Conservation (phyloP, 2,113 vertebrate genomes). For the Benitochromis conjunctus region DNA sequence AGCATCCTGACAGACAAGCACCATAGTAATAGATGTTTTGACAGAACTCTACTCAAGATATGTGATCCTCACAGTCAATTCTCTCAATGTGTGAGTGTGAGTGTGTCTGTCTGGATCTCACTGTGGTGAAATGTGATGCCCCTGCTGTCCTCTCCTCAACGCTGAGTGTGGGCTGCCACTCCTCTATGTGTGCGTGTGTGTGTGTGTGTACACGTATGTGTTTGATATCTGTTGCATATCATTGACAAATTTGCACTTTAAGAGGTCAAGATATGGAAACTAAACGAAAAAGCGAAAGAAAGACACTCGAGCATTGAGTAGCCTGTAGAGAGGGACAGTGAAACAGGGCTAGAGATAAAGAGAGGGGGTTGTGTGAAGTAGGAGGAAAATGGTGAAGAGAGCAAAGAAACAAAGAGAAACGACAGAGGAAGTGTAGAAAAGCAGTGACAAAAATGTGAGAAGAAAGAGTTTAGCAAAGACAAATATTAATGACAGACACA, state of each 20-base stretch:
- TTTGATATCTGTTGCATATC: not conserved
- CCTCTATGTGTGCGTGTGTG: not conserved
- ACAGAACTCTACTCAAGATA: slow-evolving; percentile 39
- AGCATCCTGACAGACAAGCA: slow-evolving; percentile 4
- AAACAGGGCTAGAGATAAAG: not conserved
- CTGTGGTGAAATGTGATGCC: slow-evolving; percentile 47
- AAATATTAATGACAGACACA: not conserved
- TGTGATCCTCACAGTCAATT: slow-evolving; percentile 40
- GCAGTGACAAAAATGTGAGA: not conserved
- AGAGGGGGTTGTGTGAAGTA: not conserved
- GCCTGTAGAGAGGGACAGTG: not conserved
- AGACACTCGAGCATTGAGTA: not conserved
- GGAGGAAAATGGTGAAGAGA: not conserved
- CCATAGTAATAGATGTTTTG: slow-evolving; percentile 39
- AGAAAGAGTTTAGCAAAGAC: not conserved
- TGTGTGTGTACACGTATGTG: not conserved
- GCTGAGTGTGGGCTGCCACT: not conserved
- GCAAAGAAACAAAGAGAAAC: not conserved
- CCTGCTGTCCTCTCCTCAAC: slow-evolving; percentile 37
- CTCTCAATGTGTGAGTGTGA: slow-evolving; percentile 4
- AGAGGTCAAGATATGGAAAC: not conserved
- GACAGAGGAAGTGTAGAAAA: not conserved
- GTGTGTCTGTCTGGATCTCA: slow-evolving; percentile 27
- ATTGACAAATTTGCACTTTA: not conserved
- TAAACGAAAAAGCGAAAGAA: not conserved